phyloP scores from a whole-genome alignment of 92 coral and sea anemone species.

The Parazoanthus darwini region DNA sequence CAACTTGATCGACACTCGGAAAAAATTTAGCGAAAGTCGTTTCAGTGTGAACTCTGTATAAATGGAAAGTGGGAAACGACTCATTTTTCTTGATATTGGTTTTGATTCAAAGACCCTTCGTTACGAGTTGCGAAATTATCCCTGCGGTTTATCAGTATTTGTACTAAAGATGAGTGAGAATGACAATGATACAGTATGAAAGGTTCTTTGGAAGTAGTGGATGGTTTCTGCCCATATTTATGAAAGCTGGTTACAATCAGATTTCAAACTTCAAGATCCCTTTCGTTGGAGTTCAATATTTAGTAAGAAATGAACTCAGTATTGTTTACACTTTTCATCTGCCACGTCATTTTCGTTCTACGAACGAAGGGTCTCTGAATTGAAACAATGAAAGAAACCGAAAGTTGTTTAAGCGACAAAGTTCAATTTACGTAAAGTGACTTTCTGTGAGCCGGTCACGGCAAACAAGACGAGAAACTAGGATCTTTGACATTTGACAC shows the following conservation, averaged over 20 bases:
- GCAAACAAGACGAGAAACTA: not conserved
- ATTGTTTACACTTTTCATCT: not conserved
- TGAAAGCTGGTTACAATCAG: too few relatives aligned
- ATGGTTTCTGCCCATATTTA: not conserved
- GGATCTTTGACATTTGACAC: not conserved
- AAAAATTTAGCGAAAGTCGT: not conserved
- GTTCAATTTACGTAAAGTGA: not conserved
- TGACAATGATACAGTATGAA: not conserved
- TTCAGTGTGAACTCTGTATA: not conserved
- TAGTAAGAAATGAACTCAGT: not conserved
- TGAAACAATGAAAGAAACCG: not conserved
- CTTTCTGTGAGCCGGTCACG: not conserved
- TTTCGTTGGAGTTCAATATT: not conserved
- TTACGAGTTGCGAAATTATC: not conserved
- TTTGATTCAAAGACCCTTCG: not conserved
- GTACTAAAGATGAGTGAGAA: not conserved
- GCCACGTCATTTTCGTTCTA: too few relatives aligned
- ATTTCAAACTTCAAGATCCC: not conserved
- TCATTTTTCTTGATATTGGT: not conserved
- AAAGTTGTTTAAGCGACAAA: not conserved
- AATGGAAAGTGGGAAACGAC: not conserved
- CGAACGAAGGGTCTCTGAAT: not conserved
- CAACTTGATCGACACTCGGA: not conserved
- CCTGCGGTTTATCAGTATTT: not conserved
- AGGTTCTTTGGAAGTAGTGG: not conserved